Base-by-base conservation (phyloP, 92 coral and sea anemone genomes). In the Bergia puertoricense region DNA sequence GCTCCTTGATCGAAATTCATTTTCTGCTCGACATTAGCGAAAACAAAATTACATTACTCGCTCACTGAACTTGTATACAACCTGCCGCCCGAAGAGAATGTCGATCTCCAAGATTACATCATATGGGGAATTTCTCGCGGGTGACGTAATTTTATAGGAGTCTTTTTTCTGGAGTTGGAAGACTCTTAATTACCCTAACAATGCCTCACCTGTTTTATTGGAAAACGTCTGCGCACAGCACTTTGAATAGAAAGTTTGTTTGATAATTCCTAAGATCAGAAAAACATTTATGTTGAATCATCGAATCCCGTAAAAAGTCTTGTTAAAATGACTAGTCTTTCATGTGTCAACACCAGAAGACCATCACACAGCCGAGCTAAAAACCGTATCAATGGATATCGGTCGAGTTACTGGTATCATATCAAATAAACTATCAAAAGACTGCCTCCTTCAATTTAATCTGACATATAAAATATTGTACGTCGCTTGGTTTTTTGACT, bases 101-200 rank as follows among this genome's bases (percentile, higher is more conserved):
- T 69, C 59, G 59, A 68, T 46, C 11, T 83, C 38, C 43, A 8
- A 10, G 90, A 94, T 95, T 95, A 95, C 98, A 95, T 95, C 98
- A 95, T 95, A 51, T 20, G 42, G 79, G 57, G 92, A 86, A 93
- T 92, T 82, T 90, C 81, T 90, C 89, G 59, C 46, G 81, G 81
- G 88, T 95, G 98, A 95, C 96, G 98, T 95, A 95, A 93, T 86
- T 85, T 42, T 76, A 46, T 8, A n/a, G 36, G 41, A 67, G 69
- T 81, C 56, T 48, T 62, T 76, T 86, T 74, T 81, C 54, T 41
- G 65, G 48, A 37, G 36, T 8, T 15, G 6, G 4, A 51, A 40
- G 8, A 48, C 13, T 69, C 37, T 30, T 68, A 44, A 83, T 83
- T 54, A 38, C 74, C 45, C 30, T 0, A 46, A 83, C 86, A 83